These are phyloP conservation scores for Neotoma lepida DNA, from an alignment of 2,113 vertebrate species.

Conservation along the genomic window DNA sequence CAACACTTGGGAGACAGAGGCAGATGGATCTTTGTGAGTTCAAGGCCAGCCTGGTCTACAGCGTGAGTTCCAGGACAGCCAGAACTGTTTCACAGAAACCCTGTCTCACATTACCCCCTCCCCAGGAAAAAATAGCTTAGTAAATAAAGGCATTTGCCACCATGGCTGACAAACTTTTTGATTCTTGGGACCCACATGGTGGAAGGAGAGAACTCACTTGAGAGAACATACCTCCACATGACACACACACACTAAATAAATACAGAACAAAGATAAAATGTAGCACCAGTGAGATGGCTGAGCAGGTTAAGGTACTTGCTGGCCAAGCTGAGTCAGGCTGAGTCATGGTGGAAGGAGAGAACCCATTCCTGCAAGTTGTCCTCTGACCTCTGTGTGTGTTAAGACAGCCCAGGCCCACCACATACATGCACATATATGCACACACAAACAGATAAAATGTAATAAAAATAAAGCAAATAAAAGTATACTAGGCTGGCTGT, in stretches of 20 bases:
- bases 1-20: background rate
- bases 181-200: background rate
- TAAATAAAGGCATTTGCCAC: background rate
- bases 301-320: background rate
- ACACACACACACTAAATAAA: background rate
- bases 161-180: too few relatives aligned
- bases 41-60: background rate
- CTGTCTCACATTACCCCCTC: background rate
- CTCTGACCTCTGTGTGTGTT: background rate
- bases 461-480: background rate
- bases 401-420: background rate
- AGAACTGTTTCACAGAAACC: background rate
- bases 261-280: background rate
- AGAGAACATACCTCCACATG: too few relatives aligned
- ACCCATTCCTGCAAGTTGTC: background rate
- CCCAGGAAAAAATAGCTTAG: background rate
- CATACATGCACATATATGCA: background rate
- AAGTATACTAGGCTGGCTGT: background rate
- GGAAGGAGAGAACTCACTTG: background rate
- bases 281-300: too few relatives aligned
- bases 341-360: background rate
- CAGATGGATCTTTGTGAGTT: background rate
- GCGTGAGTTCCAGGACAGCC: background rate
- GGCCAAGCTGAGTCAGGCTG: too few relatives aligned
- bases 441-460: background rate